Evolutionary conservation across 2,888 invertebrate genomes (phyloP).

Genomic region (Sarcophaga subvicina): DNA sequence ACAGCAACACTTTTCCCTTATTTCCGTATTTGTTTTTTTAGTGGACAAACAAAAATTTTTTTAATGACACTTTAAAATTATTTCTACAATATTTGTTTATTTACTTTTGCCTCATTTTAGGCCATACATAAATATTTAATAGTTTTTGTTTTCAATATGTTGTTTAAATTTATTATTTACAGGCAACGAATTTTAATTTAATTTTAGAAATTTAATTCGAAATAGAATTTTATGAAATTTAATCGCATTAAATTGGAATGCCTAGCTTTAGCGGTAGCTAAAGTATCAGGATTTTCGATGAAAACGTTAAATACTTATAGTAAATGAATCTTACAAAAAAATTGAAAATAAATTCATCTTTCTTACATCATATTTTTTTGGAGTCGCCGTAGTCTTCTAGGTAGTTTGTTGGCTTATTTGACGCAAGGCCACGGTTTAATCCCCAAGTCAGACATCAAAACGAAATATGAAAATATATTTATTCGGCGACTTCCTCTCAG

Average conservation of each 20-base stretch:
- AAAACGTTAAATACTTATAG: too few relatives aligned
- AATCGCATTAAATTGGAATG: too few relatives aligned
- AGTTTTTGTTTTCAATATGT: constrained; percentile 1
- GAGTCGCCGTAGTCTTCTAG: too few relatives aligned
- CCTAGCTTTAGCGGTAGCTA: background rate
- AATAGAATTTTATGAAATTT: too few relatives aligned
- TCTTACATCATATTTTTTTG: too few relatives aligned
- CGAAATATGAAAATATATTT: too few relatives aligned
- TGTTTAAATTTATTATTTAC: constrained; percentile 37
- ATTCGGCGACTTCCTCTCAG: too few relatives aligned
- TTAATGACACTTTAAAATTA: constrained; percentile 45
- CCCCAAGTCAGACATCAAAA: too few relatives aligned
- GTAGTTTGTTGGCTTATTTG: too few relatives aligned
- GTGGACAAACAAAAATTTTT: background rate
- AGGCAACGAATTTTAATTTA: background rate
- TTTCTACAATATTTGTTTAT: constrained; percentile 36
- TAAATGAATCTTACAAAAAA: too few relatives aligned
- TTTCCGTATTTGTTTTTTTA: constrained; percentile 51
- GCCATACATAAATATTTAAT: background rate
- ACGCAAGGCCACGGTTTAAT: fast-evolving
- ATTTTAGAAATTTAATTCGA: background rate
- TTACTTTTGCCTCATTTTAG: constrained; percentile 15
- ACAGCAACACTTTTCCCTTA: constrained; percentile 29
- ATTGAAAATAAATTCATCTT: too few relatives aligned
- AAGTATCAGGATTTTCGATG: too few relatives aligned